A percentile compares a stretch with the other conserved stretches of the same genome.
Conservation (phyloP, 2,888 invertebrate species). For the Pterostichus niger region DNA sequence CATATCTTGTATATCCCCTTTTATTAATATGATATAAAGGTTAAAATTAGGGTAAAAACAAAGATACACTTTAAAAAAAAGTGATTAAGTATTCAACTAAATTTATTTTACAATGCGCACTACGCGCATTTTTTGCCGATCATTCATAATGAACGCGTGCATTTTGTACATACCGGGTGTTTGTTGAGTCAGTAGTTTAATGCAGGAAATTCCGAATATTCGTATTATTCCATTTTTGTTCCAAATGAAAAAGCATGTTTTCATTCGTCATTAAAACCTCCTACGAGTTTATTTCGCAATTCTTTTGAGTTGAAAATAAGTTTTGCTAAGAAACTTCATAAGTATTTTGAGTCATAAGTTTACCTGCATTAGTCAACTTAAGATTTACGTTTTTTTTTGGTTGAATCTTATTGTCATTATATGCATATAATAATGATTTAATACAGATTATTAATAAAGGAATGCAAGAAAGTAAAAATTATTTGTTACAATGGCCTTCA, state of each 20-base stretch:
- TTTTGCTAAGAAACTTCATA: not conserved
- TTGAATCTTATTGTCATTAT: not conserved
- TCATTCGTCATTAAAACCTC: slow-evolving; percentile 12
- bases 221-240: not conserved
- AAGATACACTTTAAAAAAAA: slow-evolving; percentile 24
- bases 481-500: not conserved
- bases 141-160: slow-evolving; percentile 14
- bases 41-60: slow-evolving; percentile 6
- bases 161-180: slow-evolving; percentile 4
- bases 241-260: slow-evolving; percentile 21
- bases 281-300: slow-evolving; percentile 12
- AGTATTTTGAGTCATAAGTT: slow-evolving; percentile 35
- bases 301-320: slow-evolving; percentile 6
- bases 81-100: not conserved
- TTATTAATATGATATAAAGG: not conserved
- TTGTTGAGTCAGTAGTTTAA: slow-evolving; percentile 33
- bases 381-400: not conserved
- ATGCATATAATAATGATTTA: slow-evolving; percentile 13
- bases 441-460: not conserved
- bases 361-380: slow-evolving; percentile 16
- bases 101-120: not conserved
- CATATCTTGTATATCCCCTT: slow-evolving; percentile 6
- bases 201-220: slow-evolving; percentile 26
- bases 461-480: not conserved
- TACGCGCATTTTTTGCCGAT: slow-evolving; percentile 17